These are phyloP conservation scores for Cavia porcellus DNA, from an alignment of 2,113 vertebrate species.

Conservation along the genomic window DNA sequence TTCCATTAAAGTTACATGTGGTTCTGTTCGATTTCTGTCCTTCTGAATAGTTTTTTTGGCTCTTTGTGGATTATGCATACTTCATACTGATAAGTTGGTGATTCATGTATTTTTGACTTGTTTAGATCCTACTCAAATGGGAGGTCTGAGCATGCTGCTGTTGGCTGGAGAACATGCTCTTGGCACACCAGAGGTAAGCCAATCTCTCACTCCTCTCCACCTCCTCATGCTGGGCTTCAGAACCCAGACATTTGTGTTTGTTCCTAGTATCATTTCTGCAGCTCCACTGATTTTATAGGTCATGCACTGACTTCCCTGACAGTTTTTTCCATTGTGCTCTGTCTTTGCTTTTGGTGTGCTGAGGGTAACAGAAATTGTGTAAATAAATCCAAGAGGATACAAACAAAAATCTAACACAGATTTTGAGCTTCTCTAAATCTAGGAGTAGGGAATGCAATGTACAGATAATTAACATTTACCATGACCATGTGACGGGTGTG, in stretches of 20 bases:
- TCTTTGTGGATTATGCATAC: not conserved
- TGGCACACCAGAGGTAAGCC: conserved; percentile 95
- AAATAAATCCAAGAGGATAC: not conserved
- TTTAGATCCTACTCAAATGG: conserved; percentile 98
- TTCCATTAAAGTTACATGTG: conserved; percentile 79
- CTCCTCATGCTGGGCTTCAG: not conserved
- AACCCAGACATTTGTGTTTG: not conserved
- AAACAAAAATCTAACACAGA: not conserved
- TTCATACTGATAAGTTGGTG: conserved; percentile 77
- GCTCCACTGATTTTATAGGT: not conserved
- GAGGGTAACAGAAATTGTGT: not conserved
- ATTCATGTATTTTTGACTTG: conserved; percentile 80
- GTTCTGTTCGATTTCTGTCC: conserved; percentile 79
- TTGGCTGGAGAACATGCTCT: conserved; percentile 98
- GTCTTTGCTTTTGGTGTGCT: not conserved
- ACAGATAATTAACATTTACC: not conserved
- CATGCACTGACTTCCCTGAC: not conserved
- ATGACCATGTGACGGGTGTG: not conserved
- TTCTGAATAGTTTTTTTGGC: conserved; percentile 74
- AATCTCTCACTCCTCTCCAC: not conserved
- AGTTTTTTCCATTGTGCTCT: conserved; percentile 34
- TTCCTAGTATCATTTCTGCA: not conserved
- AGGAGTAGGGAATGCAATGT: not conserved
- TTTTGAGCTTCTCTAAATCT: not conserved
- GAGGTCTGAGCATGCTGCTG: conserved; percentile 98